Conservation (phyloP, 2,888 invertebrate species). For the Protonemura montana region DNA sequence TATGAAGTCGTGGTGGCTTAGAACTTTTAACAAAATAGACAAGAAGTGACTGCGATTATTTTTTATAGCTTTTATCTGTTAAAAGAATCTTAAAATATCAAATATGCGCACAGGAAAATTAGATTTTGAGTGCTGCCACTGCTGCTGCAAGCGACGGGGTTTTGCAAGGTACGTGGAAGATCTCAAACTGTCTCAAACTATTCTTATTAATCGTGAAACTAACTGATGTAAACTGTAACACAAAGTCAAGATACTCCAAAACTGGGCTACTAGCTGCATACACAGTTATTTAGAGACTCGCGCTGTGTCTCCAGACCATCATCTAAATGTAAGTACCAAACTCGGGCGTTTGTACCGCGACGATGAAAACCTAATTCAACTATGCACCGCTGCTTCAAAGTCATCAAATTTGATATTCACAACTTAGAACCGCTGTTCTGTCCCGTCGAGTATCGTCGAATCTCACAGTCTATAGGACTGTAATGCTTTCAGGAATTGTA, state of each 20-base stretch:
- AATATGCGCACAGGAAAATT: background rate
- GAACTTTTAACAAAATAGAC: constrained; percentile 2
- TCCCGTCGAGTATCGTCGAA: background rate
- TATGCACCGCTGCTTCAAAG: background rate
- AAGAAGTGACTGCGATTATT: background rate
- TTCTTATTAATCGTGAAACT: background rate
- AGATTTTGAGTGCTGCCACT: background rate
- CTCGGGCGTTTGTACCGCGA: too few relatives aligned
- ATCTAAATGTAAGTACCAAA: too few relatives aligned
- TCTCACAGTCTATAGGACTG: background rate
- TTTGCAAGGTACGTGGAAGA: background rate
- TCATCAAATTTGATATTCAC: background rate
- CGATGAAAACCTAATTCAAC: too few relatives aligned
- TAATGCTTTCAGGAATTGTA: background rate
- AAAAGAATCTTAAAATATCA: background rate
- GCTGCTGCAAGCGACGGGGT: background rate
- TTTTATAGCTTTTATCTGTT: background rate
- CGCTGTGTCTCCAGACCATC: too few relatives aligned
- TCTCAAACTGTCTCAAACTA: background rate
- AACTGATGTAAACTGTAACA: background rate
- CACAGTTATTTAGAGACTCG: too few relatives aligned
- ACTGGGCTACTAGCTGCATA: too few relatives aligned
- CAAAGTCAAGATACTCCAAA: background rate
- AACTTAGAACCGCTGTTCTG: background rate
- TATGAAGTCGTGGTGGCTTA: background rate